phyloP scores from a whole-genome alignment of 2,797 vertebrate genomes.

The Pseudomugil gertrudae region DNA sequence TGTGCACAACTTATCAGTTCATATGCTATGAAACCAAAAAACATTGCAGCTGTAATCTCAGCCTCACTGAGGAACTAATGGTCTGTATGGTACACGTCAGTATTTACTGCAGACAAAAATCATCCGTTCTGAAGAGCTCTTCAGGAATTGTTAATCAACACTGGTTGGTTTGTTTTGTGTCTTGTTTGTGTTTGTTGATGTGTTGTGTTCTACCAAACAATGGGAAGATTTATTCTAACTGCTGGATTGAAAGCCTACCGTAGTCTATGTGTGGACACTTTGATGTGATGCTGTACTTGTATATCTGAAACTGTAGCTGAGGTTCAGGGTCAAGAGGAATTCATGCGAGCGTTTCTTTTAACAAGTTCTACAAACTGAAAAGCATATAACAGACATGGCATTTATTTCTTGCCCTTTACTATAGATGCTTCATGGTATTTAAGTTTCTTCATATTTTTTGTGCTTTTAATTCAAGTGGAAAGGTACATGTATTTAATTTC shows the following conservation, averaged over 20 bases:
- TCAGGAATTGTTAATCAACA: neutral
- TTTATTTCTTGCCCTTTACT: neutral
- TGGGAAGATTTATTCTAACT: conserved; percentile 25
- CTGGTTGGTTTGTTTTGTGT: conserved; percentile 2
- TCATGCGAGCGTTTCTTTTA: neutral
- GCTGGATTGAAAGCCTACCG: conserved; percentile 26
- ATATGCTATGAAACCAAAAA: conserved; percentile 48
- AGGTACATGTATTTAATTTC: neutral
- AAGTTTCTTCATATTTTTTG: neutral
- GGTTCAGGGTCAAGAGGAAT: neutral
- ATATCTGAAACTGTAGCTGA: neutral
- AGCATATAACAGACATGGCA: neutral
- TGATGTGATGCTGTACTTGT: neutral
- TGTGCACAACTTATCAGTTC: neutral
- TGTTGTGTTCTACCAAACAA: conserved; percentile 32
- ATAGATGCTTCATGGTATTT: neutral
- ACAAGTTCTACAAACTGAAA: neutral
- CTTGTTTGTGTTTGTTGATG: conserved; percentile 5
- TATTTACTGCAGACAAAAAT: neutral
- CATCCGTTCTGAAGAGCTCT: conserved; percentile 20
- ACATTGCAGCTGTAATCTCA: conserved; percentile 19
- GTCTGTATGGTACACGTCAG: neutral
- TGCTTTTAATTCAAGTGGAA: neutral
- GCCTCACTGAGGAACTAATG: conserved; percentile 6
- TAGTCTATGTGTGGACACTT: conserved; percentile 16